phyloP scores from a whole-genome alignment of 2,888 invertebrate species.

The Coelogynopora nodosa region DNA sequence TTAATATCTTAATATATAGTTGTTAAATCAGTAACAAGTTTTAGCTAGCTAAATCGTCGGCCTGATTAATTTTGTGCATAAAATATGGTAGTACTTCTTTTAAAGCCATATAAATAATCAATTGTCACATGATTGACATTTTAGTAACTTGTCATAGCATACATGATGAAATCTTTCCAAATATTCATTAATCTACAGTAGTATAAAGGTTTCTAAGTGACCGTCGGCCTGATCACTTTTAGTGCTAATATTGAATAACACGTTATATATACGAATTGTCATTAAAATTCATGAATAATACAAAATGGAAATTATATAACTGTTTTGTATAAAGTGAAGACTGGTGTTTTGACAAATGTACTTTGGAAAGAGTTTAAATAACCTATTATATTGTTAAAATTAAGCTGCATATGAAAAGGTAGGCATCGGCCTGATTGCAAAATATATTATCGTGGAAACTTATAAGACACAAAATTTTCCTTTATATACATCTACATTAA shows the following conservation, averaged over 20 bases:
- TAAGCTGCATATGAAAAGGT: slow-evolving; percentile 27
- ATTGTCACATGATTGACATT: slow-evolving; percentile 14
- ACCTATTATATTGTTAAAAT: slow-evolving; percentile 13
- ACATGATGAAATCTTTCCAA: slow-evolving; percentile 19
- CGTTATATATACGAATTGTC: slow-evolving; percentile 1
- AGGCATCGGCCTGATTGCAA: background rate
- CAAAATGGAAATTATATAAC: slow-evolving; percentile 1
- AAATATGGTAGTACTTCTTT: background rate
- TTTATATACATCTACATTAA: too few relatives aligned
- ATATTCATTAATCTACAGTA: slow-evolving; percentile 5
- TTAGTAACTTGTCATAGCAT: slow-evolving; percentile 31
- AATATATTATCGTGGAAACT: slow-evolving; percentile 20
- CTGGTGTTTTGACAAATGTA: background rate
- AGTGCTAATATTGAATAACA: slow-evolving; percentile 13
- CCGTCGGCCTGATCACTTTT: slow-evolving; percentile 21
- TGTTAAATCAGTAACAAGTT: too few relatives aligned
- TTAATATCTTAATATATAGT: too few relatives aligned
- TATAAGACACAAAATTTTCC: slow-evolving; percentile 22
- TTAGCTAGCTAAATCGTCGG: slow-evolving; percentile 31
- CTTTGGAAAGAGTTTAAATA: slow-evolving; percentile 14
- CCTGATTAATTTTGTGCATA: slow-evolving; percentile 26
- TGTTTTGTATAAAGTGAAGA: slow-evolving; percentile 18
- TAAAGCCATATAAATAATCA: background rate
- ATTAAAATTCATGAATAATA: background rate
- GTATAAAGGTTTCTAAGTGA: slow-evolving; percentile 5